phyloP scores from a whole-genome alignment of 1,140 invertebrate genomes.

The Saxidomus purpurata region DNA sequence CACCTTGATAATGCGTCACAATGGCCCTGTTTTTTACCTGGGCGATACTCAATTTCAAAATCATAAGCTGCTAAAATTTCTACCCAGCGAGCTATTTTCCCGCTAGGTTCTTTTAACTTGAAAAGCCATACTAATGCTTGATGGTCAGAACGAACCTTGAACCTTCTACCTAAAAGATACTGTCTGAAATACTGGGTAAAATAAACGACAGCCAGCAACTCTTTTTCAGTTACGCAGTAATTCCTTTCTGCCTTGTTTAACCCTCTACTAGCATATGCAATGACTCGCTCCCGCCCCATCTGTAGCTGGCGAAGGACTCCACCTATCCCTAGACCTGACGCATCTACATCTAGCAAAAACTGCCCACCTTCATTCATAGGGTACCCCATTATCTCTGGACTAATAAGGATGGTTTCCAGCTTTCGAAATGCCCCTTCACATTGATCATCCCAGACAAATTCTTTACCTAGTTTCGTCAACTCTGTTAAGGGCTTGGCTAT shows the following conservation, averaged over 20 bases:
- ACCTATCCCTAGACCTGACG: constrained; percentile 71
- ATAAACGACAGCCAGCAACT: constrained; percentile 67
- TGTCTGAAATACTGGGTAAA: constrained; percentile 55
- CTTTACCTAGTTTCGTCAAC: not conserved
- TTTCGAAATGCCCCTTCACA: constrained; percentile 68
- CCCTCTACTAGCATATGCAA: constrained; percentile 69
- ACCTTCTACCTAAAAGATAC: constrained; percentile 65
- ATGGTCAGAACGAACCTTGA: not conserved
- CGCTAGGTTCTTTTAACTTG: not conserved
- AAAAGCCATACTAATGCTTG: constrained; percentile 34
- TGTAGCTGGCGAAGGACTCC: constrained; percentile 76
- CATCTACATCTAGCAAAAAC: constrained; percentile 74
- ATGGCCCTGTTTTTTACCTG: constrained; percentile 71
- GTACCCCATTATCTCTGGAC: constrained; percentile 64
- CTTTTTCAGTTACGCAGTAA: constrained; percentile 83
- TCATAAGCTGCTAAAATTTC: constrained; percentile 71
- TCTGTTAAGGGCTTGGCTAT: constrained; percentile 37
- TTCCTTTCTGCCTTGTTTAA: constrained; percentile 84
- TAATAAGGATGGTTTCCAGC: constrained; percentile 49
- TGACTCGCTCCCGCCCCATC: constrained; percentile 65
- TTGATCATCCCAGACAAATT: constrained; percentile 43
- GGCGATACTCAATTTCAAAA: constrained; percentile 64
- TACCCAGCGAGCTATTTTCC: constrained; percentile 46
- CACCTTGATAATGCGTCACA: constrained; percentile 72
- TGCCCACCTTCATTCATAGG: not conserved